Evolutionary conservation across 2,797 vertebrate genomes (phyloP).

Genomic region (Pipistrellus nathusii): DNA sequence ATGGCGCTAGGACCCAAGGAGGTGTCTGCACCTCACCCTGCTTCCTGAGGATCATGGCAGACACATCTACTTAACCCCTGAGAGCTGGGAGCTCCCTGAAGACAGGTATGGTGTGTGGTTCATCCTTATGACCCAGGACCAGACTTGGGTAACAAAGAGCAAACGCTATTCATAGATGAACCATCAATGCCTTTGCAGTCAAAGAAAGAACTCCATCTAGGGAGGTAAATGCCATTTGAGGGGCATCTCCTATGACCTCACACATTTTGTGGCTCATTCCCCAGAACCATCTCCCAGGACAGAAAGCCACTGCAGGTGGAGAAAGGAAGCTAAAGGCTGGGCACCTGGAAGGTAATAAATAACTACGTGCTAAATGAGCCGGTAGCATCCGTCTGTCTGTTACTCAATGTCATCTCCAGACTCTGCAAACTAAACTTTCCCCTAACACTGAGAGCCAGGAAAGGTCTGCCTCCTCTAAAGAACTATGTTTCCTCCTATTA

Average conservation of each 20-base stretch:
- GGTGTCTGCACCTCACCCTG: background rate
- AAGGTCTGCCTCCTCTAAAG: background rate
- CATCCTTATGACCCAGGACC: background rate
- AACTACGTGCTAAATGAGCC: rapidly evolving
- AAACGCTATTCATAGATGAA: background rate
- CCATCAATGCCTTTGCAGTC: background rate
- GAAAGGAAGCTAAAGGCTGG: background rate
- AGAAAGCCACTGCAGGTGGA: background rate
- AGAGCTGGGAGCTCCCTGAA: background rate
- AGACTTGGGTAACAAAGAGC: background rate
- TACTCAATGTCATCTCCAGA: background rate
- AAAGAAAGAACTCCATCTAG: background rate
- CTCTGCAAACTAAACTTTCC: background rate
- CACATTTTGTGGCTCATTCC: background rate
- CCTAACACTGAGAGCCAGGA: background rate
- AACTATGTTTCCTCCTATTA: background rate
- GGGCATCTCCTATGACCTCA: background rate
- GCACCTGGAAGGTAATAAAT: background rate
- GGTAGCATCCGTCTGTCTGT: background rate
- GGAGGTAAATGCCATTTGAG: background rate
- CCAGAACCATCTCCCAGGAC: background rate
- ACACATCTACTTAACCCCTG: background rate
- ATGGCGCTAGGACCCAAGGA: background rate
- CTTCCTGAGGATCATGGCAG: background rate
- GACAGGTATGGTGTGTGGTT: too few relatives aligned